Percentiles rank a stretch among this genome's conserved stretches.
Evolutionary conservation across 2,797 vertebrate species (phyloP).

Genomic region (Siniperca scherzeri): DNA sequence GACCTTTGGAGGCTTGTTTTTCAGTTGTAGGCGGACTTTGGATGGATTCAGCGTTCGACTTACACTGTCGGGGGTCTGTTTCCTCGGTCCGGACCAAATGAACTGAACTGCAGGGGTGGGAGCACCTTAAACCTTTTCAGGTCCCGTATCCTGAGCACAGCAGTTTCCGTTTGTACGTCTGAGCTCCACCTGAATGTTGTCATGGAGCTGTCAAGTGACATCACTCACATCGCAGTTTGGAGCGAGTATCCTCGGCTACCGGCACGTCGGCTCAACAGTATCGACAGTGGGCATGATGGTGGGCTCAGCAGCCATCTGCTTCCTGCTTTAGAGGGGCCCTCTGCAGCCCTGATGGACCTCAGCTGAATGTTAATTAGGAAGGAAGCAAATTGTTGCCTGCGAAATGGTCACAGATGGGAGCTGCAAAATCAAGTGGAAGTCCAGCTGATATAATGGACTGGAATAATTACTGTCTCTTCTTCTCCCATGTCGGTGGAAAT

Average conservation of each 20-base stretch:
- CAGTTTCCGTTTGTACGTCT: background rate
- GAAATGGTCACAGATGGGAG: conserved; percentile 58
- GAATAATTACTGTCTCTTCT: conserved; percentile 32
- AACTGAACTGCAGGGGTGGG: too few species aligned
- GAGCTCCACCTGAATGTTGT: background rate
- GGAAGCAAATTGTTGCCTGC: conserved; percentile 42
- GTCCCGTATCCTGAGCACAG: background rate
- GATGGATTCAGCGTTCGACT: too few species aligned
- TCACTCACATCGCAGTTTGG: background rate
- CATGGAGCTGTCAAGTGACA: background rate
- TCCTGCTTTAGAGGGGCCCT: conserved; percentile 34
- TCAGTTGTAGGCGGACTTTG: too few species aligned
- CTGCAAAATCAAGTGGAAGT: conserved; percentile 41
- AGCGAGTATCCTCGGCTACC: background rate
- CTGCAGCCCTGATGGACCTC: conserved; percentile 36
- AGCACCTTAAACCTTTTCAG: background rate
- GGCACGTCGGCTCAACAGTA: background rate
- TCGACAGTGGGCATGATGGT: conserved; percentile 19
- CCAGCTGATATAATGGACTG: conserved; percentile 41
- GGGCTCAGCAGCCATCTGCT: conserved; percentile 57
- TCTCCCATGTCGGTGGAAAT: background rate
- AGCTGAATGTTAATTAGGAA: conserved; percentile 51
- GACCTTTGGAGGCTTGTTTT: too few species aligned
- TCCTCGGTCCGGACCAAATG: background rate
- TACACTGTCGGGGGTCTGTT: too few species aligned